Evolutionary conservation across 2,888 invertebrate genomes (phyloP).

Genomic region (Standfussiana lucernea): DNA sequence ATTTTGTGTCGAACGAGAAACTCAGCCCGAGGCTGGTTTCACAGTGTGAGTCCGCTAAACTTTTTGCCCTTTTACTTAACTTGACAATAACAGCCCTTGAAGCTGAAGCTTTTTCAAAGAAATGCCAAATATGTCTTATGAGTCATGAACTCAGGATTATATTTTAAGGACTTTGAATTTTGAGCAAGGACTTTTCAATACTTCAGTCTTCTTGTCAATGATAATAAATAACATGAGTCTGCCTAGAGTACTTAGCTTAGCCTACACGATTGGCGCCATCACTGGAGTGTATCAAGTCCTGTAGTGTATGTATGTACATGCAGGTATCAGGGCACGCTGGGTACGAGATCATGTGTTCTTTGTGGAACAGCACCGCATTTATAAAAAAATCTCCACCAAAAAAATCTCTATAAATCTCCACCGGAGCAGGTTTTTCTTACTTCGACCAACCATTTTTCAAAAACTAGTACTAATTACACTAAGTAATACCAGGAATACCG

Average conservation of each 20-base stretch:
- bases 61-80: constrained; percentile 18
- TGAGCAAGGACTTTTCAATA: background rate
- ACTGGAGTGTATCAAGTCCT: background rate
- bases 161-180: background rate
- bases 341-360: background rate
- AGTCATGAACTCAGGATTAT: background rate
- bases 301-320: background rate
- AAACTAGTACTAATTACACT: background rate
- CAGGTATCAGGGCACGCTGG: background rate
- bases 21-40: constrained; percentile 15
- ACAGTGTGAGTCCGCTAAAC: constrained; percentile 32
- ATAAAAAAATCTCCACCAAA: no score
- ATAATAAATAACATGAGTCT: background rate
- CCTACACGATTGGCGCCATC: background rate
- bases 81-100: constrained; percentile 31
- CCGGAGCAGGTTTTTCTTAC: background rate
- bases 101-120: constrained; percentile 18
- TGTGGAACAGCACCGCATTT: background rate
- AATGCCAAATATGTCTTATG: constrained; percentile 12
- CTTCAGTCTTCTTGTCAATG: background rate
- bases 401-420: background rate
- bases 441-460: background rate
- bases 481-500: background rate
- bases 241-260: background rate
- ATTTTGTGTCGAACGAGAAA: constrained; percentile 22